A percentile compares a stretch with the other conserved stretches of the same genome.
These are phyloP conservation scores for Cyclopterus lumpus DNA, from an alignment of 2,797 vertebrate species.

Conservation along the genomic window DNA sequence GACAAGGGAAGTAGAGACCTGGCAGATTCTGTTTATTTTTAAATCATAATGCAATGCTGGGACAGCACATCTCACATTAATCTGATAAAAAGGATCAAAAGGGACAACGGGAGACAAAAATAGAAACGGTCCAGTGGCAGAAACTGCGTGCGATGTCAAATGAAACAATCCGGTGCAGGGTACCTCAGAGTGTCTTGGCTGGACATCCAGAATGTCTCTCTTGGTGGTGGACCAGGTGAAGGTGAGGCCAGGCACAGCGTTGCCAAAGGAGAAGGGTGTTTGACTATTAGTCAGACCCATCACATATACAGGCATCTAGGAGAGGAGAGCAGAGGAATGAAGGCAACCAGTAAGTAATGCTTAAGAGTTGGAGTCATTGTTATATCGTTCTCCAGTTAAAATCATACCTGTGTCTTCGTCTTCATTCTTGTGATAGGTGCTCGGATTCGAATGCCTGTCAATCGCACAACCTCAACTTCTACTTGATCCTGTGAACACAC, in stretches of 20 bases:
- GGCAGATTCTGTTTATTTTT: constrained; percentile 24
- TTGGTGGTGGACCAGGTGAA: constrained; percentile 97
- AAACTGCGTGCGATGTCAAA: constrained; percentile 31
- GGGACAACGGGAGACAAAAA: constrained; percentile 44
- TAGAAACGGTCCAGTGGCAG: constrained; percentile 30
- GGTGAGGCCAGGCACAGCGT: constrained; percentile 86
- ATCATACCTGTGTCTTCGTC: constrained; percentile 89
- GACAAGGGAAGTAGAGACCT: constrained; percentile 25
- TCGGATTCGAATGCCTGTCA: constrained; percentile 89
- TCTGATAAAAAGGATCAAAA: constrained; percentile 55
- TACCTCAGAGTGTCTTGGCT: constrained; percentile 92
- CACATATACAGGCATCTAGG: constrained; percentile 95
- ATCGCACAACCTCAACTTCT: constrained; percentile 92
- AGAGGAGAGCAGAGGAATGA: constrained; percentile 9
- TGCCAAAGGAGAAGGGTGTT: constrained; percentile 95
- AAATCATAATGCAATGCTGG: constrained; percentile 49
- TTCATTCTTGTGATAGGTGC: constrained; percentile 94
- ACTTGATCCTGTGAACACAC: constrained; percentile 88
- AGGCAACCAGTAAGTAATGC: background rate
- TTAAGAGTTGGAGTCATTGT: background rate
- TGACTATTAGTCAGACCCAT: constrained; percentile 92
- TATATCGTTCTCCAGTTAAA: background rate
- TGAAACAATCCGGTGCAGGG: background rate
- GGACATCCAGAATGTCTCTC: constrained; percentile 91
- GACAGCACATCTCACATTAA: constrained; percentile 49